phyloP scores from a whole-genome alignment of 1,140 invertebrate species.

The Anastatus disparis region DNA sequence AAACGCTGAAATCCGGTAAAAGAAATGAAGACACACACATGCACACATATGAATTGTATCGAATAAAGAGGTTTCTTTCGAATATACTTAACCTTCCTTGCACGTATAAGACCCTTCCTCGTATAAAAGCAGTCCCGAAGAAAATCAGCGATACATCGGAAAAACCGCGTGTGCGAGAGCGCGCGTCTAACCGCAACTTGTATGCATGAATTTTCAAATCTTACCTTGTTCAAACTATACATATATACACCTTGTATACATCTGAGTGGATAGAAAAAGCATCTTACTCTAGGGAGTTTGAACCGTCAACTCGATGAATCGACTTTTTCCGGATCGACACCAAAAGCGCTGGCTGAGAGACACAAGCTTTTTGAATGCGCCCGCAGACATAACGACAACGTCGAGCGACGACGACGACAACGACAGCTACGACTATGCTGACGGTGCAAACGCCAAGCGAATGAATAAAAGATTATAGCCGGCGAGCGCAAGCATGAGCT shows the following conservation, averaged over 20 bases:
- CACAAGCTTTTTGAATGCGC: slow-evolving; percentile 44
- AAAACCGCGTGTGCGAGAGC: neutral
- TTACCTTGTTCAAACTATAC: too few species aligned
- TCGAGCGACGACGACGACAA: too few species aligned
- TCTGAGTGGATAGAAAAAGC: neutral
- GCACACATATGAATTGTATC: too few species aligned
- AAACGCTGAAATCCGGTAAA: too few species aligned
- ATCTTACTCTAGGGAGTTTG: neutral
- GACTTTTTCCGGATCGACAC: slow-evolving; percentile 19
- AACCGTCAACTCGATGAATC: slow-evolving; percentile 12
- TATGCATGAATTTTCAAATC: too few species aligned
- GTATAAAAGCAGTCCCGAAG: neutral
- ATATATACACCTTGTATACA: neutral
- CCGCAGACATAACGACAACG: slow-evolving; percentile 34
- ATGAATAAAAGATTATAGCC: slow-evolving; percentile 50
- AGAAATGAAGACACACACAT: too few species aligned
- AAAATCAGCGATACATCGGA: slow-evolving; percentile 4
- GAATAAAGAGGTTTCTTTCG: neutral
- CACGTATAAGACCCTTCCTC: slow-evolving; percentile 4
- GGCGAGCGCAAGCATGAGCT: slow-evolving; percentile 23
- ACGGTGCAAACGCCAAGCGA: slow-evolving; percentile 42
- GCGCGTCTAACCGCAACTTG: too few species aligned
- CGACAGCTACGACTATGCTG: too few species aligned
- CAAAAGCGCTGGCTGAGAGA: neutral
- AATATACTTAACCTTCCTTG: slow-evolving; percentile 24